phyloP scores from a whole-genome alignment of 53 echinoderm and acorn worm species.

The Astropecten irregularis region DNA sequence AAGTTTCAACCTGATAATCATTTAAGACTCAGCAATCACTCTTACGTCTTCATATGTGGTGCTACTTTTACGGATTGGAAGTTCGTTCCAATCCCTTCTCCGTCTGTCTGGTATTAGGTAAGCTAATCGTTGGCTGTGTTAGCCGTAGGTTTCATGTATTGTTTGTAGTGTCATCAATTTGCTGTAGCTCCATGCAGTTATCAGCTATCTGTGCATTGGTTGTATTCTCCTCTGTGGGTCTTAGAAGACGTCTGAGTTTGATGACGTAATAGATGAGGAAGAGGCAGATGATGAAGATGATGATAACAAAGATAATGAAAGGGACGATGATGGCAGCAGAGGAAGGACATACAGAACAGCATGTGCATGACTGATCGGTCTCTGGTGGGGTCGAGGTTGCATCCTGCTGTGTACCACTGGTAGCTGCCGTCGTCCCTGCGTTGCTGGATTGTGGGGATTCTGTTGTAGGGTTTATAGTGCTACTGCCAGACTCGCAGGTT shows the following conservation, averaged over 20 bases:
- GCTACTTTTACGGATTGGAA: neutral
- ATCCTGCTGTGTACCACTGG: no score
- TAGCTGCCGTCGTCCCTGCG: no score
- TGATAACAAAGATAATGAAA: neutral
- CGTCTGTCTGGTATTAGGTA: constrained; percentile 9
- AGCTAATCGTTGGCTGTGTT: neutral
- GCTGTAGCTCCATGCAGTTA: constrained; percentile 32
- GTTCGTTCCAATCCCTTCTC: neutral
- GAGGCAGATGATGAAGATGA: neutral
- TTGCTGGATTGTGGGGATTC: no score
- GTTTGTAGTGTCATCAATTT: neutral
- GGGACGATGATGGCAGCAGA: neutral
- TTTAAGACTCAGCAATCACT: no score
- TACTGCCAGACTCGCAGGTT: no score
- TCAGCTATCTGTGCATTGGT: neutral
- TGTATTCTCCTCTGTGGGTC: neutral
- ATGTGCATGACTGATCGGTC: neutral
- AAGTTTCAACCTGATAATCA: no score
- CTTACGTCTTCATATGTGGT: neutral
- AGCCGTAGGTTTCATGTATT: constrained; percentile 4
- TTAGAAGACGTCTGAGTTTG: neutral
- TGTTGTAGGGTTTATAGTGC: no score
- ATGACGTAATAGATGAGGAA: neutral
- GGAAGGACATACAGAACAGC: no score
- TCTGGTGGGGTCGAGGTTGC: neutral